These are phyloP conservation scores for Takifugu ocellatus DNA, from an alignment of 2,797 vertebrate genomes.

Conservation along the genomic window DNA sequence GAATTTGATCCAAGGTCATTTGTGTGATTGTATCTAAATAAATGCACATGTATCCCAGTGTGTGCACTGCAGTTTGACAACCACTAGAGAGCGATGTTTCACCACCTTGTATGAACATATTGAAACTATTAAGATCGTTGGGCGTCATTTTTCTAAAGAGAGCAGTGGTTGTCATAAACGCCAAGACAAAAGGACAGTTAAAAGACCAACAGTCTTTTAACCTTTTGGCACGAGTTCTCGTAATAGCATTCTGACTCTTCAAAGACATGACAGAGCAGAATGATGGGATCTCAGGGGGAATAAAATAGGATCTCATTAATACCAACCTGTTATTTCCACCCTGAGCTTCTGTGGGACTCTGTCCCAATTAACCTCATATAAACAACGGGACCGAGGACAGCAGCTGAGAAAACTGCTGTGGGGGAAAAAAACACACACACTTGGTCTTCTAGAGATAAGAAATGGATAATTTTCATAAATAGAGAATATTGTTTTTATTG, in stretches of 20 bases:
- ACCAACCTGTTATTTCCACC: conserved; percentile 27
- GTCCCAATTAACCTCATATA: conserved; percentile 47
- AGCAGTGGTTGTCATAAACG: conserved; percentile 5
- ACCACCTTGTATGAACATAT: not conserved
- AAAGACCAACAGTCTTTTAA: no score
- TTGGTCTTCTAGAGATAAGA: no score
- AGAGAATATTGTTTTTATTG: no score
- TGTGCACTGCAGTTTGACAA: not conserved
- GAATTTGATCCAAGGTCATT: no score
- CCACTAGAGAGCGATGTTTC: conserved; percentile 54
- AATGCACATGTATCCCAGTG: not conserved
- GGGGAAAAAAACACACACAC: not conserved
- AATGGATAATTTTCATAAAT: no score
- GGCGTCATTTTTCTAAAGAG: not conserved
- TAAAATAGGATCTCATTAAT: conserved; percentile 49
- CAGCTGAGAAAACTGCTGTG: conserved; percentile 18
- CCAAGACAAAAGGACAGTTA: not conserved
- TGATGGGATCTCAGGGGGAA: conserved; percentile 23
- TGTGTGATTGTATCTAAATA: no score
- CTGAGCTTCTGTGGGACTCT: conserved; percentile 35
- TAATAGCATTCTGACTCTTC: conserved; percentile 16
- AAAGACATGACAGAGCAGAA: conserved; percentile 18
- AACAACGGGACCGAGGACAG: conserved; percentile 8
- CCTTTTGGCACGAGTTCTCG: conserved; percentile 13
- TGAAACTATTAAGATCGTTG: not conserved